These are phyloP conservation scores for Popillia japonica DNA, from an alignment of 1,140 invertebrate species.

Conservation along the genomic window DNA sequence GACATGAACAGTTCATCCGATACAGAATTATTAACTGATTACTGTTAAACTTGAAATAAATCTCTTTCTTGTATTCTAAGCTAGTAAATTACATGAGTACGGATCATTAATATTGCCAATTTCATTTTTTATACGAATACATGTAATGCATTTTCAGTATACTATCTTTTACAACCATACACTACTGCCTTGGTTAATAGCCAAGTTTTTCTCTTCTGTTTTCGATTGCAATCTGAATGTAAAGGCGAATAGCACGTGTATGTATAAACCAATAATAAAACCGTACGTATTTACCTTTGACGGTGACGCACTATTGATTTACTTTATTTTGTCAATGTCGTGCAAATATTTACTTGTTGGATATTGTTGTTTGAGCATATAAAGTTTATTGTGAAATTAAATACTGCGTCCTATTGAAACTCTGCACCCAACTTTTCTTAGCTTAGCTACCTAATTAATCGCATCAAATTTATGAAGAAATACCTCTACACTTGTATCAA, in stretches of 20 bases:
- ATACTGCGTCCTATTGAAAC: not conserved
- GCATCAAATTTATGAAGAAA: too few relatives aligned
- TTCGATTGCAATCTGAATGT: conserved; percentile 31
- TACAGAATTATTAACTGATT: too few relatives aligned
- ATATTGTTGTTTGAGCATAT: conserved; percentile 1
- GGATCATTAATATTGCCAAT: too few relatives aligned
- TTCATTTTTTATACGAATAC: too few relatives aligned
- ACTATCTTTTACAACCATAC: not conserved
- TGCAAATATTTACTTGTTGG: conserved; percentile 25
- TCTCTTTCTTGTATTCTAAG: too few relatives aligned
- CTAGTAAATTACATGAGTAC: too few relatives aligned
- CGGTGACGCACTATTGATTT: conserved; percentile 19
- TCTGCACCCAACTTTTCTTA: too few relatives aligned
- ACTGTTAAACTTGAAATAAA: too few relatives aligned
- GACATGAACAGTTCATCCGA: too few relatives aligned
- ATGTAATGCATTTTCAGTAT: too few relatives aligned
- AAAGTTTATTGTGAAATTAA: conserved; percentile 12
- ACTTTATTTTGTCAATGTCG: conserved; percentile 21
- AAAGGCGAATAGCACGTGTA: conserved; percentile 21
- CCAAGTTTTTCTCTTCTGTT: conserved; percentile 2
- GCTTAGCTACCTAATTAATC: not conserved
- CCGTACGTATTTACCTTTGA: not conserved
- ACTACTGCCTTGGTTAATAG: conserved; percentile 14
- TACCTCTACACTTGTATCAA: too few relatives aligned
- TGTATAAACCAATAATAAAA: conserved; percentile 32